A percentile compares a stretch with the other conserved stretches of the same genome.
Evolutionary conservation across 2,797 vertebrate genomes (phyloP).

Genomic region (Coregonus sp.): DNA sequence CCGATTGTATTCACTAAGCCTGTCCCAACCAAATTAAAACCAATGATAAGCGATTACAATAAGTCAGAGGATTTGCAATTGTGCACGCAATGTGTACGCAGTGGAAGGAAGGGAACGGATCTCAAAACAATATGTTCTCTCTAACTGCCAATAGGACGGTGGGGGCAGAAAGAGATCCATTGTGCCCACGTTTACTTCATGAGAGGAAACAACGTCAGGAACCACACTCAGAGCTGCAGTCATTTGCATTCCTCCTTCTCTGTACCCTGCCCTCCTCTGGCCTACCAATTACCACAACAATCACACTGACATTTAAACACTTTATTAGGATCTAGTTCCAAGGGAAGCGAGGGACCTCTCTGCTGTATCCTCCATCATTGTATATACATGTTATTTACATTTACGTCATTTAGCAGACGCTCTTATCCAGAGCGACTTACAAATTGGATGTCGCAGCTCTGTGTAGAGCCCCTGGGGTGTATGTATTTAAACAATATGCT

Average conservation of each 20-base stretch:
- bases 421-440: too few relatives aligned
- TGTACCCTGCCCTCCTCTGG: neutral
- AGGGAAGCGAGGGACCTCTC: neutral
- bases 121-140: slow-evolving; percentile 18
- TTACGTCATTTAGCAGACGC: too few relatives aligned
- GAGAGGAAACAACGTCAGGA: slow-evolving; percentile 34
- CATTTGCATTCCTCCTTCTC: slow-evolving; percentile 11
- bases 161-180: slow-evolving; percentile 19
- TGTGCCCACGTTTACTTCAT: slow-evolving; percentile 15
- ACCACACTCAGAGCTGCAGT: slow-evolving; percentile 4
- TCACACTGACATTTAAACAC: slow-evolving; percentile 17
- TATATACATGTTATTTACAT: neutral
- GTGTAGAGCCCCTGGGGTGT: neutral
- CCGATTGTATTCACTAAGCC: slow-evolving; percentile 11
- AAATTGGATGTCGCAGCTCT: neutral
- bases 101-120: neutral
- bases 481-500: too few relatives aligned
- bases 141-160: slow-evolving; percentile 22
- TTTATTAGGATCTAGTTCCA: neutral
- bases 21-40: slow-evolving; percentile 32
- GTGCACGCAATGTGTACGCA: neutral
- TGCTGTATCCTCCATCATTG: neutral
- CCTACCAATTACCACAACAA: slow-evolving; percentile 19
- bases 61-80: slow-evolving; percentile 32
- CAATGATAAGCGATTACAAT: slow-evolving; percentile 37